Evolutionary conservation across 1,140 invertebrate genomes (phyloP).

Genomic region (Cephus cinctus): DNA sequence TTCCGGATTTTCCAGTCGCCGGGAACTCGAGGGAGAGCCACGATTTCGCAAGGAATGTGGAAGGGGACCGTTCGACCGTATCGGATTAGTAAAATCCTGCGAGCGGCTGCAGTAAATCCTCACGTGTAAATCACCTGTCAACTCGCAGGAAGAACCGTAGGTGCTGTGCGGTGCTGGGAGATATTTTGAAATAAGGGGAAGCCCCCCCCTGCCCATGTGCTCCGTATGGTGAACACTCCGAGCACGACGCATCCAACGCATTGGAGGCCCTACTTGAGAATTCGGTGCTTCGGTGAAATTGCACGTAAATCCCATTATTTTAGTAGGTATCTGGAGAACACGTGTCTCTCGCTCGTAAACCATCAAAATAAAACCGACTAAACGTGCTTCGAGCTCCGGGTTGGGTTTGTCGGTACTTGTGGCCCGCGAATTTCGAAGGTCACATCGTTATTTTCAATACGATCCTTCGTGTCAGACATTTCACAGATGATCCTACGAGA

Average conservation of each 20-base stretch:
- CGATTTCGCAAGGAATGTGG: slow-evolving; percentile 9
- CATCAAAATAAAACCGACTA: too few species aligned
- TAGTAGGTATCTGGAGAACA: slow-evolving; percentile 25
- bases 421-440: too few species aligned
- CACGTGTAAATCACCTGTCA: slow-evolving; percentile 41
- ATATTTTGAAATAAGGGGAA: too few species aligned
- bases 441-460: too few species aligned
- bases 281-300: slow-evolving; percentile 11
- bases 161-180: too few species aligned
- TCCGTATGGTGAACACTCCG: slow-evolving; percentile 23
- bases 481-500: too few species aligned
- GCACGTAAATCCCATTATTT: slow-evolving; percentile 26
- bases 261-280: slow-evolving; percentile 7
- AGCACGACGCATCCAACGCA: background rate
- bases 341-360: too few species aligned
- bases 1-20: background rate
- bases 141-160: too few species aligned
- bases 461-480: too few species aligned
- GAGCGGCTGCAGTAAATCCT: slow-evolving; percentile 37
- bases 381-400: too few species aligned
- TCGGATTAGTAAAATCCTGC: slow-evolving; percentile 34
- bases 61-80: slow-evolving; percentile 32
- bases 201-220: background rate
- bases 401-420: too few species aligned
- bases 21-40: too few species aligned